These are phyloP conservation scores for Catagonus wagneri DNA, from an alignment of 2,113 vertebrate species.

Conservation along the genomic window DNA sequence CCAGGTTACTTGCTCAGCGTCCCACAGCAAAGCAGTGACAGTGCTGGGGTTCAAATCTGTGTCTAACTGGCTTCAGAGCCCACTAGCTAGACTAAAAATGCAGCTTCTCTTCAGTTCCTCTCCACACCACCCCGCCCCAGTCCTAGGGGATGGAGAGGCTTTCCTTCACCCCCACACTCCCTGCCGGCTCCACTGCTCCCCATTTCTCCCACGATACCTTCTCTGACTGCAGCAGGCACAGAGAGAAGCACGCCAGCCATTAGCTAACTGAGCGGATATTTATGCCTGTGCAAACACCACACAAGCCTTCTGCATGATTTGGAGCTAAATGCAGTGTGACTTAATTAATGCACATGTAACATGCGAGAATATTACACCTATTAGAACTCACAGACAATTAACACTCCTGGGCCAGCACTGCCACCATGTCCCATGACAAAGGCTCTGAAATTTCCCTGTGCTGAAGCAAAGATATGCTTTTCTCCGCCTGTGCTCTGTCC, in stretches of 20 bases:
- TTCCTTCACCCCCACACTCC: rapidly evolving
- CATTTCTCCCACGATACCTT: background rate
- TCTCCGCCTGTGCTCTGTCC: background rate
- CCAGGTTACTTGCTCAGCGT: background rate
- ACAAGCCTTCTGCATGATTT: conserved; percentile 92
- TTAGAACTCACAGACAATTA: conserved; percentile 88
- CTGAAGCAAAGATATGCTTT: background rate
- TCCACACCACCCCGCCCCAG: rapidly evolving
- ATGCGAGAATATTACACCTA: conserved; percentile 90
- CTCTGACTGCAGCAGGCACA: background rate
- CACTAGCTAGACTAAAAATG: rapidly evolving
- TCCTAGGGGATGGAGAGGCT: background rate
- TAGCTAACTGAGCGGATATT: conserved; percentile 91
- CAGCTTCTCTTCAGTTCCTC: background rate
- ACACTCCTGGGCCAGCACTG: conserved; percentile 66
- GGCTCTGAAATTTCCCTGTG: background rate
- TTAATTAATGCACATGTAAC: conserved; percentile 92
- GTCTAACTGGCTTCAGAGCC: background rate
- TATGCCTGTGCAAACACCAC: conserved; percentile 91
- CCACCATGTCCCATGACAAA: background rate
- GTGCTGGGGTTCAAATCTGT: too few relatives aligned
- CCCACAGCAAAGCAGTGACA: background rate
- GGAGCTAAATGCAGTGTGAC: conserved; percentile 94
- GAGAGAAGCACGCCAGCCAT: conserved; percentile 25
- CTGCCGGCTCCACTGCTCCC: background rate